Percentiles rank a stretch among this genome's conserved stretches.
phyloP scores from a whole-genome alignment of 2,113 vertebrate genomes.

The Platysteira castanea region DNA sequence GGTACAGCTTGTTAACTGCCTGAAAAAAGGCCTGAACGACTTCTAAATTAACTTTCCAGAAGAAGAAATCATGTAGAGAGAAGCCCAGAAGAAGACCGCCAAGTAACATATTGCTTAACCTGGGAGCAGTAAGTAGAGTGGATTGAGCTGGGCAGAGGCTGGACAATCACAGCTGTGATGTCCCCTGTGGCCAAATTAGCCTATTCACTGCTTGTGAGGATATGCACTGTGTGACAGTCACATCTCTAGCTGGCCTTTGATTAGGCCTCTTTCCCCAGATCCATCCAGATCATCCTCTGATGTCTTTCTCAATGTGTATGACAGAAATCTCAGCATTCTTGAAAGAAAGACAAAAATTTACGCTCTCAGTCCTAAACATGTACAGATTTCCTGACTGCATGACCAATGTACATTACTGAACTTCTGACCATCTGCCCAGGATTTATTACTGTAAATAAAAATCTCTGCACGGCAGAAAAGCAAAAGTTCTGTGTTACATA shows the following conservation, averaged over 20 bases:
- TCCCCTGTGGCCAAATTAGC: neutral
- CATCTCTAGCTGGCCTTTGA: neutral
- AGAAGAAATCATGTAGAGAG: neutral
- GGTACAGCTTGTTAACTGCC: neutral
- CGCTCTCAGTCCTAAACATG: neutral
- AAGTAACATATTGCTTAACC: neutral
- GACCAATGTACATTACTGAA: accelerated
- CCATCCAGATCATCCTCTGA: neutral
- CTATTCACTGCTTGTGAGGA: neutral
- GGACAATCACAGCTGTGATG: neutral
- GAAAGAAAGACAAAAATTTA: neutral
- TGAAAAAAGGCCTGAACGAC: neutral
- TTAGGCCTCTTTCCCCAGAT: neutral
- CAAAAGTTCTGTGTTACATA: neutral
- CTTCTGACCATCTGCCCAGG: neutral
- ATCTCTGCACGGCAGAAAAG: neutral
- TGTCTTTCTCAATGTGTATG: neutral
- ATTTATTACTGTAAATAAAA: neutral
- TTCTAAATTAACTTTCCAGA: neutral
- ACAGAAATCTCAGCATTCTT: neutral
- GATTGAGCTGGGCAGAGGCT: neutral
- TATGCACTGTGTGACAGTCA: neutral
- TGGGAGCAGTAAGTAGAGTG: neutral
- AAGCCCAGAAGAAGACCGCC: neutral
- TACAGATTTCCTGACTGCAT: neutral